Percentiles rank a stretch among this genome's conserved stretches.
These are phyloP conservation scores for Cryptus viduatorius DNA, from an alignment of 2,888 invertebrate genomes.

Conservation along the genomic window DNA sequence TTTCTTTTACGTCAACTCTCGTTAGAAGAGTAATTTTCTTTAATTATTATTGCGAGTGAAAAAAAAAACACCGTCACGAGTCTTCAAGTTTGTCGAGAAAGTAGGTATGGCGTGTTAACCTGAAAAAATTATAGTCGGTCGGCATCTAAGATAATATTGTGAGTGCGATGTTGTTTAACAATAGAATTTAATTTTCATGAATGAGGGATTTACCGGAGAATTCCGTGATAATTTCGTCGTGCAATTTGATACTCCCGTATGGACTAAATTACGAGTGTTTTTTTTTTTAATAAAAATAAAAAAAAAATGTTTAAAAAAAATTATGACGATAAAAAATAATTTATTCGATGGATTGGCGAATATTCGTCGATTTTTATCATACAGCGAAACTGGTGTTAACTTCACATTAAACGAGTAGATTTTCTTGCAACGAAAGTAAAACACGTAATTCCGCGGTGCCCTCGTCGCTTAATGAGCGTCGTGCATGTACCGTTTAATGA, in stretches of 20 bases:
- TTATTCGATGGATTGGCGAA: no score
- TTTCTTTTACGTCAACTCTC: not conserved
- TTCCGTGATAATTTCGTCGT: not conserved
- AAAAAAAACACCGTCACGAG: not conserved
- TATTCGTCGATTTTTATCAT: no score
- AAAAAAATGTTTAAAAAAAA: no score
- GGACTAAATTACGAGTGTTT: no score
- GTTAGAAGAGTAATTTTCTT: constrained; percentile 11
- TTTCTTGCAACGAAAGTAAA: no score
- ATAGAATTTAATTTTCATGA: constrained; percentile 1
- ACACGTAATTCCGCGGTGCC: not conserved
- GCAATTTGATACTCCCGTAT: not conserved
- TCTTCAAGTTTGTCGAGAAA: constrained; percentile 19
- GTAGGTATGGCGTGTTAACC: constrained; percentile 6
- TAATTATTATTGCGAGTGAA: not conserved
- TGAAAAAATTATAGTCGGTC: constrained; percentile 8
- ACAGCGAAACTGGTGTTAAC: no score
- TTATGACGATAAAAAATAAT: no score
- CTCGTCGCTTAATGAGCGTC: not conserved
- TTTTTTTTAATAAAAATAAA: no score
- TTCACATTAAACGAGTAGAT: no score
- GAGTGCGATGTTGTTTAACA: constrained; percentile 15
- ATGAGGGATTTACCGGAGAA: not conserved
- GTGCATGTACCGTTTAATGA: not conserved
- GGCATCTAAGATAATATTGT: constrained; percentile 5